Conservation (phyloP, 2,113 vertebrate genomes). For the Cyprinodon brontotheroides region DNA sequence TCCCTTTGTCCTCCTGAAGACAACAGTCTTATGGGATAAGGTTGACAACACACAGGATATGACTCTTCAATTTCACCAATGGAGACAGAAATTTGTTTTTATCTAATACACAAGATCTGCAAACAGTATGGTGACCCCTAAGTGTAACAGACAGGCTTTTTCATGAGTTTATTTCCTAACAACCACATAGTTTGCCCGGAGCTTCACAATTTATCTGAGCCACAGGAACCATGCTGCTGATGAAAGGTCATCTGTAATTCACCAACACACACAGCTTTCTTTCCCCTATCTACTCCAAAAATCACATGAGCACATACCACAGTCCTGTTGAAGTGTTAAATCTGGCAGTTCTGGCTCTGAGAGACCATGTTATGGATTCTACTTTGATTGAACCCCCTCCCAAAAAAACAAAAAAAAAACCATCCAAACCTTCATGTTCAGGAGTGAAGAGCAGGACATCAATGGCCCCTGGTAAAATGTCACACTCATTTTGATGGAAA, state of each 20-base stretch:
- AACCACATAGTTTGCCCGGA: not conserved
- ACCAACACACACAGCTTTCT: not conserved
- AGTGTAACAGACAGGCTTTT: not conserved
- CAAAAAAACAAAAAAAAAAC: not conserved
- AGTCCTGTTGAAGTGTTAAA: not conserved
- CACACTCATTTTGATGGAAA: no score
- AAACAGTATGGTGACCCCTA: not conserved
- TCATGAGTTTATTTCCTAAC: not conserved
- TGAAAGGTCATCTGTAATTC: not conserved
- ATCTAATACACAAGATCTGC: not conserved
- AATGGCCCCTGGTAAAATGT: no score
- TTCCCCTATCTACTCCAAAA: not conserved
- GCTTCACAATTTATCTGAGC: not conserved
- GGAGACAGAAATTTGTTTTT: not conserved
- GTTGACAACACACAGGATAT: not conserved
- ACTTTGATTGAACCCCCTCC: not conserved
- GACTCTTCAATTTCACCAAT: not conserved
- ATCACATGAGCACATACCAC: not conserved
- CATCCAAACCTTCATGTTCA: not conserved
- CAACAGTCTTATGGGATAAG: not conserved
- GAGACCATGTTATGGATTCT: not conserved
- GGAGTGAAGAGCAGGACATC: not conserved
- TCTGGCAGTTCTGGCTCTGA: not conserved
- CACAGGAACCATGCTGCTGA: not conserved
- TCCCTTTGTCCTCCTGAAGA: slow-evolving; percentile 21